Evolutionary conservation across 2,888 invertebrate species (phyloP), one percentile per base, ranked within the genome.

Genomic region (Rhingia campestris): DNA sequence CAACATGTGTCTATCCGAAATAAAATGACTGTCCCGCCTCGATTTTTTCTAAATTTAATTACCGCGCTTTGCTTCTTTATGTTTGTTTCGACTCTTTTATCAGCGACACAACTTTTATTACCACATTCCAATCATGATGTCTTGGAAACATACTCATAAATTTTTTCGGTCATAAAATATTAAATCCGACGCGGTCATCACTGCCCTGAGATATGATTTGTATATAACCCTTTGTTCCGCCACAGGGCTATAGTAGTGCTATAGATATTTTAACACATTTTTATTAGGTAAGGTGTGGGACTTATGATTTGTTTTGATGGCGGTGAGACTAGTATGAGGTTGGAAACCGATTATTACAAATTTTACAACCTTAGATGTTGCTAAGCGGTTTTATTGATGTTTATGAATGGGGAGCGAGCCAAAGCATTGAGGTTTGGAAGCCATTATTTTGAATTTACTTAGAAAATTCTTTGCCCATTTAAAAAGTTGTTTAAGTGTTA

Each of bases 271-370:
- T 9, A 22, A 22, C 22, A 22, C 14, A 9, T 56, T 64, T 64
- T 37, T 39, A 51, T 39, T 32, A 9, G 49, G 5, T 12, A 30
- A 49, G 49, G 30, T 51, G 39, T 51, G 37, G 49, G 49, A 39
- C 4, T 49, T 30, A 51, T 51, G 49, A 51, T 64, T 64, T 64
- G 49, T 64, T 64, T 49, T 64, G 49, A 49, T 51, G 7, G 49
- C 39, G 14, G 10, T 37, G 0, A 37, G 1, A 37, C 7, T 7
- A 33, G 12, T 12, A 6, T 1, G 7, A 32, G 10, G 30, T 22
- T 56, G 1, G 0, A 22, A 45, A 9, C 12, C 7, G 14, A 61
- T 61, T 33, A 61, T 41, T 41, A 41, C 39, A 51, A n/a, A 51
- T 33, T n/a, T 53, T 35, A 32, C 53, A 35, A 6, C n/a, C 9